phyloP scores from a whole-genome alignment of 2,888 invertebrate genomes.

The Orchesellides sinensis region DNA sequence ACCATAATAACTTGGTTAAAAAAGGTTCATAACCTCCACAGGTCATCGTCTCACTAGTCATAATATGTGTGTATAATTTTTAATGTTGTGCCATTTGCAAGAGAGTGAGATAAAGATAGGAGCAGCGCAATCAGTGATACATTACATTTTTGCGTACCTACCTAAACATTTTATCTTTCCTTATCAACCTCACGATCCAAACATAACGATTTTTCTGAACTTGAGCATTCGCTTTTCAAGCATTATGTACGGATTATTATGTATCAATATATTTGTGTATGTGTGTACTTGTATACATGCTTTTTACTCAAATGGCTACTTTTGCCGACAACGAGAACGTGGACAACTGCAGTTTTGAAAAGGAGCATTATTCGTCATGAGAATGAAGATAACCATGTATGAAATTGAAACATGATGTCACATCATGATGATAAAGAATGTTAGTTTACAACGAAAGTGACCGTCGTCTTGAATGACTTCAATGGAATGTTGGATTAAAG shows the following conservation, averaged over 20 bases:
- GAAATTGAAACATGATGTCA: conserved; percentile 55
- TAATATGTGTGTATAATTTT: conserved; percentile 42
- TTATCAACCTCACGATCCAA: conserved; percentile 61
- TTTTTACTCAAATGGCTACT: neutral
- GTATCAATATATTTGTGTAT: neutral
- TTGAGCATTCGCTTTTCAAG: conserved; percentile 27
- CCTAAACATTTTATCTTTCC: conserved; percentile 50
- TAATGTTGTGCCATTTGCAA: conserved; percentile 57
- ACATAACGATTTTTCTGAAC: conserved; percentile 59
- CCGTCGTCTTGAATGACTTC: too few species aligned
- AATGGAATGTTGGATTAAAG: too few species aligned
- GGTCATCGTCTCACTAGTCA: conserved; percentile 69
- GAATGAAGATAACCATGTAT: conserved; percentile 29
- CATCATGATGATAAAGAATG: conserved; percentile 47
- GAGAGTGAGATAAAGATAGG: conserved; percentile 41
- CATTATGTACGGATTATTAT: neutral
- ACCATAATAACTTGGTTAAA: conserved; percentile 16
- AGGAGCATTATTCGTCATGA: conserved; percentile 8
- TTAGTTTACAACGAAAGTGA: too few species aligned
- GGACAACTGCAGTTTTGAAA: conserved; percentile 20
- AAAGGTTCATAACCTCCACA: conserved; percentile 69
- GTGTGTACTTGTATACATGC: neutral
- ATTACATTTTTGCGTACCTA: conserved; percentile 5
- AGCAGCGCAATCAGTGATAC: conserved; percentile 35
- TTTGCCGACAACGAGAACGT: conserved; percentile 47